A percentile compares a stretch with the other conserved stretches of the same genome.
phyloP scores from a whole-genome alignment of 2,888 invertebrate genomes.

The Anoplius nigerrimus region DNA sequence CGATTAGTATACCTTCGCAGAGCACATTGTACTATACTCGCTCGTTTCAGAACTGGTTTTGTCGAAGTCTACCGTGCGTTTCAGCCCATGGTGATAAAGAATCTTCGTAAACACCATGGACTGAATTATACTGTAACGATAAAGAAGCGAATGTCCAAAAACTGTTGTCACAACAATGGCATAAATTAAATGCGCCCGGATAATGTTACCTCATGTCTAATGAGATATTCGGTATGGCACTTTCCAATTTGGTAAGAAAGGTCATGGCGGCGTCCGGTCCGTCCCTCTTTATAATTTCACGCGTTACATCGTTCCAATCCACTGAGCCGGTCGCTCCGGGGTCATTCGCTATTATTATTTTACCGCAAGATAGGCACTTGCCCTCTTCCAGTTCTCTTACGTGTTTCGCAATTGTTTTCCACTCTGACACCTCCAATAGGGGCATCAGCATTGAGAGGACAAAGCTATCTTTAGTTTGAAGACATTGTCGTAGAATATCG shows the following conservation, averaged over 20 bases:
- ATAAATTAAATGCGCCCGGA: conserved; percentile 5
- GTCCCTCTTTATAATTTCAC: conserved; percentile 79
- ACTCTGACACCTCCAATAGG: conserved; percentile 78
- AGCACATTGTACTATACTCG: conserved; percentile 66
- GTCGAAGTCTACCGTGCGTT: conserved; percentile 61
- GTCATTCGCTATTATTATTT: conserved; percentile 67
- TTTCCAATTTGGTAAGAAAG: conserved; percentile 78
- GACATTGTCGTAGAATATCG: conserved; percentile 77
- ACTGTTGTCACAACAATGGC: neutral
- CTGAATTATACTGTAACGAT: conserved; percentile 64
- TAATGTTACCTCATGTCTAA: conserved; percentile 78
- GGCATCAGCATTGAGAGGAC: conserved; percentile 78
- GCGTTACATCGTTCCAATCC: conserved; percentile 80
- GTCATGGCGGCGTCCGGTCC: conserved; percentile 79
- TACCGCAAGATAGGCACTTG: conserved; percentile 80
- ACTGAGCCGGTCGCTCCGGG: conserved; percentile 69
- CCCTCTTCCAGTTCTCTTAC: conserved; percentile 78
- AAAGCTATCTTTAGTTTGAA: conserved; percentile 80
- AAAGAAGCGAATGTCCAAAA: conserved; percentile 16
- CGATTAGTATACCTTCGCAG: conserved; percentile 59
- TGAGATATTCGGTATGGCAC: conserved; percentile 78
- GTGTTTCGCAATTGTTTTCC: conserved; percentile 78
- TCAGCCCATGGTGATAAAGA: conserved; percentile 63
- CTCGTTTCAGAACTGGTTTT: conserved; percentile 47
- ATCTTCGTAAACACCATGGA: conserved; percentile 70